Base-by-base conservation (phyloP, 2,113 vertebrate species). In the Felis chaus region DNA sequence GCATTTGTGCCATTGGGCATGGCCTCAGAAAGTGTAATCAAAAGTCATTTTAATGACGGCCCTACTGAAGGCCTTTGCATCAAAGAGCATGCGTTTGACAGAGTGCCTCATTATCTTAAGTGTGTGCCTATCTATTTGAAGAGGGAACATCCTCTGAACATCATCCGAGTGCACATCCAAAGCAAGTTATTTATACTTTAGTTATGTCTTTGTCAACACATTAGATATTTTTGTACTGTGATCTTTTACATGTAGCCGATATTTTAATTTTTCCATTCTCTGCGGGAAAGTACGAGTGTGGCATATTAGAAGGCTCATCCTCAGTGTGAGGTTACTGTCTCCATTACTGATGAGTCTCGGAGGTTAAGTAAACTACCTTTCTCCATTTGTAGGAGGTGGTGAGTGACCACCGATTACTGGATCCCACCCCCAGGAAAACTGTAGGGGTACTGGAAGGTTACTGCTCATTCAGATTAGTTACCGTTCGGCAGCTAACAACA, bases 141-240 rank as follows among this genome's bases (percentile, higher is more conserved):
- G 65, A 45, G 15, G 53, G 4, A 71, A 41, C 55, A 78, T 76
- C 50, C 89, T 73, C 39, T 96, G 21, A 2, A 69, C 71, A 25
- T 78, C 7, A 81, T 96, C 68, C 57, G 48, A 63, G 66, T 63
- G 50, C 31, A 82, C 10, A 95, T 79, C 23, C 27, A 39, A 41
- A 71, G 53, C 23, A 74, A 84, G 29, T 81, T 82, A 93, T 97
- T 98, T 97, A 86, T 86, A 57, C 5, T 66, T 82, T 39, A 74
- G 45, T 74, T 81, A 50, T 19, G 15, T 84, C 61, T 45, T 57
- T 94, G 76, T 97, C 91, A 97, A 91, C 96, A 95, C 31, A 7
- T 94, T 78, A 85, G 76, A 73, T 90, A 88, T 63, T 91, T 97
- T 95, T 85, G 48, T 71, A 71, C n/a, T 84, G 5, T 48, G 27